These are phyloP conservation scores for Eristalinus aeneus DNA, from an alignment of 2,888 invertebrate species.

Conservation along the genomic window DNA sequence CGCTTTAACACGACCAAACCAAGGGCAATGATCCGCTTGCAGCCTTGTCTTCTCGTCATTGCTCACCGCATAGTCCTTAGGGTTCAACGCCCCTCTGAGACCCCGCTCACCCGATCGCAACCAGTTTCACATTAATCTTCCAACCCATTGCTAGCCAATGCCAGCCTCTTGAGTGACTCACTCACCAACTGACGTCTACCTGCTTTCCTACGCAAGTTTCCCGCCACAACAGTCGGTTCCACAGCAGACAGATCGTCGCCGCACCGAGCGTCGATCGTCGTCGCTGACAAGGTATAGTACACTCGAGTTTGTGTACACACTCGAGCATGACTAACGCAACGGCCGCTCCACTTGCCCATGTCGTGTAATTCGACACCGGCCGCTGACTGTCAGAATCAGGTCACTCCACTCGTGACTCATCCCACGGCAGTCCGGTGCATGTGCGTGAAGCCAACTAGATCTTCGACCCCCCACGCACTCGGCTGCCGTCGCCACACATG, in stretches of 20 bases:
- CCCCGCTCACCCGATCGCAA: neutral
- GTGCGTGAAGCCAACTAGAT: neutral
- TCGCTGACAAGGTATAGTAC: neutral
- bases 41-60: neutral
- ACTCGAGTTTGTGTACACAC: conserved; percentile 1
- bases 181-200: conserved; percentile 27
- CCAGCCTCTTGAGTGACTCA: conserved; percentile 31
- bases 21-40: no score
- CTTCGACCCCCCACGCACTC: neutral
- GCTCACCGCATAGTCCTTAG: no score
- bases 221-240: conserved; percentile 11
- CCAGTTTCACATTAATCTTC: neutral
- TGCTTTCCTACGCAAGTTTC: conserved; percentile 1
- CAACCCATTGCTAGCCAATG: neutral
- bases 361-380: neutral
- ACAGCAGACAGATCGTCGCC: conserved; percentile 59
- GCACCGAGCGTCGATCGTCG: no score
- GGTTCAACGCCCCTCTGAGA: neutral
- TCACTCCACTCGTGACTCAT: neutral
- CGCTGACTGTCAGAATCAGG: neutral
- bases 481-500: neutral
- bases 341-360: conserved; percentile 1
- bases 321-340: conserved; percentile 52
- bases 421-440: neutral
- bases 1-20: no score